Base-by-base conservation (phyloP, 1,140 invertebrate species). In the Eueides isabella region DNA sequence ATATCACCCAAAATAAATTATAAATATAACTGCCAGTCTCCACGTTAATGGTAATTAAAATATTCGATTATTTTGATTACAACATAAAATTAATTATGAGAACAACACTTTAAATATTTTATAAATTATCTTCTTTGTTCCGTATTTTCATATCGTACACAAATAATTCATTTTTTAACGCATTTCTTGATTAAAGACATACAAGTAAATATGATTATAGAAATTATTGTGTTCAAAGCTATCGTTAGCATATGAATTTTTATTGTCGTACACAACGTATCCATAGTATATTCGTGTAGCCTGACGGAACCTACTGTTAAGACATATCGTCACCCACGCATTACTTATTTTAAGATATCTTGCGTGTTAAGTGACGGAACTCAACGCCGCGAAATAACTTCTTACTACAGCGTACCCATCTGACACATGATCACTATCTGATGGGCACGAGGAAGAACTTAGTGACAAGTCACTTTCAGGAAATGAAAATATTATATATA, bases 31-130 rank as follows among this genome's bases (percentile, higher is more conserved):
- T 55, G 23, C n/a, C 41, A 19, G 5, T 55, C 48, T 55, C 11
- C 48, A 55, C 26, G 26, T 55, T 55, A 55, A 55, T 55, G 23
- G 23, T 9, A 55, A 55, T 55, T 55, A 55, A 55, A 55, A 55
- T 55, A 55, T 55, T 55, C 48, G 48, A 55, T 55, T 55, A 55
- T 55, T 55, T 55, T 55, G 48, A 55, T 55, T 55, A 55, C 48
- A 55, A 55, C n/a, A 23, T 4, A 55, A 55, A 55, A 55, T 55
- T 55, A 55, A 55, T 55, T 55, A 55, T 55, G 19, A 55, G 48
- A 2, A 55, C 26, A 55, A 26, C 48, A 55, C 48, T 55, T 55
- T 55, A 55, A 55, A 55, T 55, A 55, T 55, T 12, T 14, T 26
- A 55, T 55, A 55, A 55, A 55, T 19, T 9, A 55, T 55, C 26